Percentiles rank a stretch among this genome's conserved stretches.
phyloP scores from a whole-genome alignment of 2,888 invertebrate species.

The Caenorhabditis macrosperma region DNA sequence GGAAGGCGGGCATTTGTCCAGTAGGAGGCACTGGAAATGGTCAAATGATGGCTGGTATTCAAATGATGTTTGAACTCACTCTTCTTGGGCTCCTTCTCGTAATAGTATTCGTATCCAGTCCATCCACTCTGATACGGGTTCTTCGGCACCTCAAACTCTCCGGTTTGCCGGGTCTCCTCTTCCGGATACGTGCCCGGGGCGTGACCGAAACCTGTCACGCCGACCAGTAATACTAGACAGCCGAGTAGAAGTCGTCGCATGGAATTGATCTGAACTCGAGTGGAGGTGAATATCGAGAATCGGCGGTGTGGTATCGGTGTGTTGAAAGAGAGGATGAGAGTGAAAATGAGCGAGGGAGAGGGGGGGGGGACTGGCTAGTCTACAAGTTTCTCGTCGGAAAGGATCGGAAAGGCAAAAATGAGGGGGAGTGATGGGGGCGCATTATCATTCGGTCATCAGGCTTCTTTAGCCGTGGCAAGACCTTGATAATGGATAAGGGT shows the following conservation, averaged over 20 bases:
- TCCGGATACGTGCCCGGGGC: conserved; percentile 56
- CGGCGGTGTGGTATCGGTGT: not conserved
- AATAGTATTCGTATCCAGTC: conserved; percentile 58
- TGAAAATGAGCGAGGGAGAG: too few relatives aligned
- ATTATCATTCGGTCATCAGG: conserved; percentile 48
- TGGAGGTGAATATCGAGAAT: not conserved
- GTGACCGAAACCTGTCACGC: conserved; percentile 22
- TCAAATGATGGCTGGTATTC: too few relatives aligned
- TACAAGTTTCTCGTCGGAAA: conserved; percentile 37
- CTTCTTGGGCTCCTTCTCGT: conserved; percentile 48
- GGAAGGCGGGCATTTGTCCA: conserved; percentile 44
- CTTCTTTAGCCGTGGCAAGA: conserved; percentile 15
- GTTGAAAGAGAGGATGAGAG: conserved; percentile 5
- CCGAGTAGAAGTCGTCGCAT: conserved; percentile 18
- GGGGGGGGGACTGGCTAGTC: conserved; percentile 43
- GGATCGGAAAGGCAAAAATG: conserved; percentile 26
- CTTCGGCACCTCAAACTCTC: conserved; percentile 33
- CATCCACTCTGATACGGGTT: conserved; percentile 53
- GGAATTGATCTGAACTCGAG: not conserved
- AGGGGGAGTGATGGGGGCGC: not conserved
- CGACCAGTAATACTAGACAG: conserved; percentile 10
- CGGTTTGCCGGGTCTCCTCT: conserved; percentile 19
- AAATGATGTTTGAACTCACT: too few relatives aligned
- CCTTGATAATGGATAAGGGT: conserved; percentile 31
- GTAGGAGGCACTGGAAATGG: not conserved